These are phyloP conservation scores for Oligia fasciuncula DNA, from an alignment of 2,888 invertebrate species.

Conservation along the genomic window DNA sequence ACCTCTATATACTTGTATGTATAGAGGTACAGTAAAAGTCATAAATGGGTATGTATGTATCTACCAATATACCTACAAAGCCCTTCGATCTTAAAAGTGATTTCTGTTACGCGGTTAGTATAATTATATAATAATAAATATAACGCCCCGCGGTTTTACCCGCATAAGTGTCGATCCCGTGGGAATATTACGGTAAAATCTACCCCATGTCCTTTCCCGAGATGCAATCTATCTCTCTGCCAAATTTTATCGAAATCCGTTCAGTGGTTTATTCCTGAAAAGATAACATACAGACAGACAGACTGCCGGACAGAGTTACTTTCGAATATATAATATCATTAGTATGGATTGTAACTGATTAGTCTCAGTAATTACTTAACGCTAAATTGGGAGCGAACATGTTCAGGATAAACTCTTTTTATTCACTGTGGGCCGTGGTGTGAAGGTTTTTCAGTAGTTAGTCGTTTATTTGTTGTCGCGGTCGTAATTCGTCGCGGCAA, in stretches of 20 bases:
- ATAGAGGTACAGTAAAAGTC: background rate
- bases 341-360: slow-evolving; percentile 15
- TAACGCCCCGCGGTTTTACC: too few species aligned
- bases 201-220: too few species aligned
- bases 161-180: too few species aligned
- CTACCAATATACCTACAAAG: slow-evolving; percentile 3
- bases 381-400: slow-evolving; percentile 28
- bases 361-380: slow-evolving; percentile 22
- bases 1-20: background rate
- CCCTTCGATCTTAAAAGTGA: background rate
- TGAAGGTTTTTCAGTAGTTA: slow-evolving; percentile 26
- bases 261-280: too few species aligned
- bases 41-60: background rate
- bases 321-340: background rate
- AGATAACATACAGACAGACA: too few species aligned
- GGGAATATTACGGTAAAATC: too few species aligned
- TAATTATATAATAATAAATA: too few species aligned
- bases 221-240: too few species aligned
- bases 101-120: background rate
- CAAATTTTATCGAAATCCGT: too few species aligned
- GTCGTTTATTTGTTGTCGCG: slow-evolving; percentile 41
- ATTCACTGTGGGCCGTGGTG: background rate
- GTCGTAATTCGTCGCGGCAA: slow-evolving; percentile 64
- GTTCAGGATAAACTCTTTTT: slow-evolving; percentile 16
- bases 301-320: too few species aligned